These are phyloP conservation scores for Chelonoidis abingdonii DNA, from an alignment of 2,113 vertebrate species.

Conservation along the genomic window DNA sequence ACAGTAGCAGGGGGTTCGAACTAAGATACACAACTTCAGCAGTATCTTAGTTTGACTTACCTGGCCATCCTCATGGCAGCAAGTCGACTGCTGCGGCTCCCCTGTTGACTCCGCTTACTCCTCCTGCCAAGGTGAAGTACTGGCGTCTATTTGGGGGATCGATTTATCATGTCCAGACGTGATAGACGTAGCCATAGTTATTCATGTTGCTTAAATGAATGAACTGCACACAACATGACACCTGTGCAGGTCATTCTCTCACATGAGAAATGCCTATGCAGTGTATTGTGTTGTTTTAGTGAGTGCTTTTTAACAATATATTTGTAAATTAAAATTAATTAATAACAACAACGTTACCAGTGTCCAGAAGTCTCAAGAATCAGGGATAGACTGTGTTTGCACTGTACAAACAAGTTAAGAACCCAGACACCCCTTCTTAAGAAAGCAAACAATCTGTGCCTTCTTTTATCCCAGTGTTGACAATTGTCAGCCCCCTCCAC, in stretches of 20 bases:
- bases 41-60: no score
- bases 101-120: no score
- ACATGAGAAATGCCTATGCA: neutral
- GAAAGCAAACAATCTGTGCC: neutral
- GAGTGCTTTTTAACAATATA: neutral
- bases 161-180: no score
- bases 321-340: neutral
- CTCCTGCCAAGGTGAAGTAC: no score
- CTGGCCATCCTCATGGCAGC: no score
- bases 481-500: neutral
- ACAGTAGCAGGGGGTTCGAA: no score
- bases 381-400: accelerated
- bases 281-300: neutral
- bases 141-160: no score
- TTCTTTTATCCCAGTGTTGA: neutral
- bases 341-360: neutral
- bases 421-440: neutral
- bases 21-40: no score
- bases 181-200: neutral
- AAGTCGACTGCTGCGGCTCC: no score
- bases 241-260: neutral
- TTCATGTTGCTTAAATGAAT: neutral
- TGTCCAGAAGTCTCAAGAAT: neutral
- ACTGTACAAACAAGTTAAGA: neutral
- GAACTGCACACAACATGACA: neutral